Evolutionary conservation across 2,797 vertebrate genomes (phyloP), one percentile per base, ranked within the genome.

Genomic region (Ceryle rudis): DNA sequence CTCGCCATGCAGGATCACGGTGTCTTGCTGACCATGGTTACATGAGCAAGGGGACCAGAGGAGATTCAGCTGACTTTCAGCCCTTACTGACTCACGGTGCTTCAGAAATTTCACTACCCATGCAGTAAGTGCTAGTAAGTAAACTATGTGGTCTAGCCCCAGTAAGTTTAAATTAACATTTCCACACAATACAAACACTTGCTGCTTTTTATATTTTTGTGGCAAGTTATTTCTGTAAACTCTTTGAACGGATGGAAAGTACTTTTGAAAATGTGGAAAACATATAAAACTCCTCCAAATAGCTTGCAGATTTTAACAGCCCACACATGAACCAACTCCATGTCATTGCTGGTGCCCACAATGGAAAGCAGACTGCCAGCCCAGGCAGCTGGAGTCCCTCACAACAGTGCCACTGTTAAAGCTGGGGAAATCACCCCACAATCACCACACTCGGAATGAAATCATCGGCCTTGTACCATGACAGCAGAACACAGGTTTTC

Each of bases 41-140:
- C 10, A 26, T 26, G 23, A 19, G 22, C 0, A 0, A 69, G 33
- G 44, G 29, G 23, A 51, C 26, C 1, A 0, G 20, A 58, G 57
- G n/a, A 51, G 5, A 8, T 15, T 35, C 22, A 1, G n/a, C 44
- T 42, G 19, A 41, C 13, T 60, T 70, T 67, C 75, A 78, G 49
- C 22, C 42, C 60, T 20, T 13, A 6, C 4, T 81, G 41, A 28
- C 44, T 41, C 26, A 5, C 0, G 0, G 14, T 29, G 35, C 80
- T 55, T 39, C 69, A 81, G 55, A 70, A 52, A 55, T 44, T 9
- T 57, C 51, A 25, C 78, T 65, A 14, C 17, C n/a, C 11, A 6
- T 41, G 54, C 73, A 66, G 17, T 8, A 49, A 49, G 20, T 21
- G 15, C 23, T 6, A 28, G 25, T 37, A 47, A 92, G 33, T 20